phyloP scores from a whole-genome alignment of 1,140 invertebrate genomes.

The Campoletis sonorensis region DNA sequence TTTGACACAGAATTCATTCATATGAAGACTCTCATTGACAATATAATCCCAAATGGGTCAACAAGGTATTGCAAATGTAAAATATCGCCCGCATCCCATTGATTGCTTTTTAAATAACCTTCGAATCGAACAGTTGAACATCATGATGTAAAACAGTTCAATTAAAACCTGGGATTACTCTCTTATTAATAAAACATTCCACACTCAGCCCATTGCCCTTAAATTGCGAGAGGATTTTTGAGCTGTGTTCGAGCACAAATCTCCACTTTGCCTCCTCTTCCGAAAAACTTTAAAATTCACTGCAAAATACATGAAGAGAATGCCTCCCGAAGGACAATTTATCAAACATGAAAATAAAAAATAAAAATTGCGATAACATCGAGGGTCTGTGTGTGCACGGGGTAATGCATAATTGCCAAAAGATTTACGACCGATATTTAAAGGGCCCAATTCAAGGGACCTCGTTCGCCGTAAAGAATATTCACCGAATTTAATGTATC shows the following conservation, averaged over 20 bases:
- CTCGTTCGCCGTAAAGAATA: not conserved
- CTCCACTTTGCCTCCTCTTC: not conserved
- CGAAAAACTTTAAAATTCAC: constrained; percentile 9
- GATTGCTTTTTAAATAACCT: too few relatives aligned
- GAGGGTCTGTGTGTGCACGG: not conserved
- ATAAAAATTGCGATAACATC: constrained; percentile 25
- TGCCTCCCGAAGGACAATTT: constrained; percentile 23
- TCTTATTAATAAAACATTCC: not conserved
- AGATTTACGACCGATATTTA: constrained; percentile 29
- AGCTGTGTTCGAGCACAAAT: not conserved
- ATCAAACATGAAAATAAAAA: constrained; percentile 30
- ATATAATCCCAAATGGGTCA: not conserved
- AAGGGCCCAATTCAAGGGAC: not conserved
- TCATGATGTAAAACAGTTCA: too few relatives aligned
- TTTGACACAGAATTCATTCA: not conserved
- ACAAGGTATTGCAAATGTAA: not conserved
- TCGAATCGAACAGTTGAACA: too few relatives aligned
- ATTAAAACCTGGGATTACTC: too few relatives aligned
- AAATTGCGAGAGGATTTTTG: not conserved
- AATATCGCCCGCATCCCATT: too few relatives aligned
- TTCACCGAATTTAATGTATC: not conserved
- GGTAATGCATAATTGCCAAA: constrained; percentile 8
- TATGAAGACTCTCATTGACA: not conserved
- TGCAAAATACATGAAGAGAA: not conserved
- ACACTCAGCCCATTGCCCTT: not conserved